Base-by-base conservation (phyloP, 1,140 invertebrate species). In the Telenomus remus region DNA sequence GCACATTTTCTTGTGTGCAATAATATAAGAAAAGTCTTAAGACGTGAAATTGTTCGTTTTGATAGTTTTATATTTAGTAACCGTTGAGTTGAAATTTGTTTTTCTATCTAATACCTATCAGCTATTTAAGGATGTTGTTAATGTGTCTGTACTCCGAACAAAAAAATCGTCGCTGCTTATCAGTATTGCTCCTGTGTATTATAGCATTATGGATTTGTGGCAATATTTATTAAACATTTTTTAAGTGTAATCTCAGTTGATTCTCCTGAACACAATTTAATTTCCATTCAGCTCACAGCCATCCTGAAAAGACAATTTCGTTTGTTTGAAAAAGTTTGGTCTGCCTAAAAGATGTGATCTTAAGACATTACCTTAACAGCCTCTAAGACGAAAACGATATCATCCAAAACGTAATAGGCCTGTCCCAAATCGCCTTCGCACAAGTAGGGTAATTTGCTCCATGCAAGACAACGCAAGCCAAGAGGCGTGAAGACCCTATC, bases 391-490 rank as follows among this genome's bases (percentile, higher is more conserved):
- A 98, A 96, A 0, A 98, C 85, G 11, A 92, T 94, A 88, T 98
- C 96, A 79, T 95, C 91, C 7, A 98, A 89, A 90, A 95, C 95
- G 87, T 97, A 98, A 85, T 94, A 98, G 0, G 95, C 93, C 82
- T 97, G 94, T 14, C 93, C 90, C n/a, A 98, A 88, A 85, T 98
- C 96, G 0, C 97, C 97, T 87, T 98, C 96, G 87, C 96, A 98
- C 8, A 98, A 87, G 87, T 98, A 98, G 1, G 97, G 96, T 13
- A 97, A 88, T 81, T 94, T 90, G 8, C 94, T 91, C 94, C 96
- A 98, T 3, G 89, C 87, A 0, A 92, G 85, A 6, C 98, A 89
- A 64, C 91, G 88, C 81, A 96, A 94, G 0, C 94, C 94, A 51
- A 90, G 83, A 0, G 94, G 93, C 39, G 87, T 86, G 54, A 94